A percentile compares a stretch with the other conserved stretches of the same genome.
These are phyloP conservation scores for Drosophila ironensis DNA, from an alignment of 1,140 invertebrate species.

Conservation along the genomic window DNA sequence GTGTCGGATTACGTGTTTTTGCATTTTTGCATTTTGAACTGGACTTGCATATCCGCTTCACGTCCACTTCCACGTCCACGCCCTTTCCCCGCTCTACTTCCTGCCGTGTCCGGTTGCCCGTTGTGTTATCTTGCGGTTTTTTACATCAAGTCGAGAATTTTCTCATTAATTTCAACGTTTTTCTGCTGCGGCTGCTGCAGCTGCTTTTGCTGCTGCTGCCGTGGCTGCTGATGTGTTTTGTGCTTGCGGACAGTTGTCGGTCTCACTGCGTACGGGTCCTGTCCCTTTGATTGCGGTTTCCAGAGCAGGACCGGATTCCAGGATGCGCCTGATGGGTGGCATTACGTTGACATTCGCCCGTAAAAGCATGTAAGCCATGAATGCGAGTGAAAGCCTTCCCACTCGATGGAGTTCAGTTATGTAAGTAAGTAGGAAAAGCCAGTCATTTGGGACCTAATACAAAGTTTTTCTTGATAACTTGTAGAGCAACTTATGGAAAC, in stretches of 20 bases:
- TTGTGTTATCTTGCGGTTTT: constrained; percentile 74
- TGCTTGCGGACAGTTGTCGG: constrained; percentile 58
- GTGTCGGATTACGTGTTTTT: constrained; percentile 58
- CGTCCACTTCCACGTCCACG: constrained; percentile 17
- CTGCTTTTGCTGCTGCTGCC: constrained; percentile 16
- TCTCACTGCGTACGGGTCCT: constrained; percentile 19
- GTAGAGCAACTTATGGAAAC: no score
- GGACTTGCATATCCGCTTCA: constrained; percentile 56
- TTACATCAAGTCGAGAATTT: constrained; percentile 73
- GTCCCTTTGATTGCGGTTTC: constrained; percentile 42
- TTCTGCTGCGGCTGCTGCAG: constrained; percentile 31
- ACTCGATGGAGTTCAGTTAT: no score
- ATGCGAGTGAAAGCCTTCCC: constrained; percentile 14
- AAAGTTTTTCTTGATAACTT: no score
- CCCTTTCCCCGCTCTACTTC: constrained; percentile 10
- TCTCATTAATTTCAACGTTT: constrained; percentile 79
- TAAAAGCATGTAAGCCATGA: constrained; percentile 17
- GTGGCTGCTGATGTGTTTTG: constrained; percentile 66
- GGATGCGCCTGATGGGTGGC: background rate
- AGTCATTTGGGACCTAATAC: no score
- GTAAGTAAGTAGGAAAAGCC: no score
- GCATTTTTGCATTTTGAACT: constrained; percentile 64
- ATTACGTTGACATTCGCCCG: constrained; percentile 25
- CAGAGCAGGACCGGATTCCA: background rate
- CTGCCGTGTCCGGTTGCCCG: background rate